A percentile compares a stretch with the other conserved stretches of the same genome.
phyloP scores from a whole-genome alignment of 2,113 vertebrate species.

The Oriolus oriolus region DNA sequence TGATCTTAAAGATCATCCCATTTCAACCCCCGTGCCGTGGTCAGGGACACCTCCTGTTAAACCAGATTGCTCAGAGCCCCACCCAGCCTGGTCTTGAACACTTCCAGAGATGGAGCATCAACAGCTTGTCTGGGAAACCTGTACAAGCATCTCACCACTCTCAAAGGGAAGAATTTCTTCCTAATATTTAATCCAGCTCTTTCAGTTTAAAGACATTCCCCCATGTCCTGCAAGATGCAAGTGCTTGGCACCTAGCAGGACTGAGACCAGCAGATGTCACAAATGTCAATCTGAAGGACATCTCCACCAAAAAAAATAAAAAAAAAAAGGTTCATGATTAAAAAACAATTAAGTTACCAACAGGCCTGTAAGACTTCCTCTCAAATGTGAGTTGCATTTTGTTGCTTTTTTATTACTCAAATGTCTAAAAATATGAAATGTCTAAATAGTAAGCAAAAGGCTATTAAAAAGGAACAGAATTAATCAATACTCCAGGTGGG shows the following conservation, averaged over 20 bases:
- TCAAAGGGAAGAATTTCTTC: neutral
- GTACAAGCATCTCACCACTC: neutral
- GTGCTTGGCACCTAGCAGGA: neutral
- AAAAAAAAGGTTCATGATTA: neutral
- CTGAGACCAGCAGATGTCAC: neutral
- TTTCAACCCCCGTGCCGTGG: neutral
- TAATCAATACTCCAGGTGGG: neutral
- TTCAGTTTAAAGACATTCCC: neutral
- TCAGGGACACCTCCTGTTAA: neutral
- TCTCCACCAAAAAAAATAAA: accelerated
- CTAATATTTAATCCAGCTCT: neutral
- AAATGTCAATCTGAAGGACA: neutral
- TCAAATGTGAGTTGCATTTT: neutral
- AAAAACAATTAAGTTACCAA: neutral
- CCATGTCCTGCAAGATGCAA: neutral
- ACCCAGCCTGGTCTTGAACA: neutral
- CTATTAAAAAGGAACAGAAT: neutral
- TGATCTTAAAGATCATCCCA: neutral
- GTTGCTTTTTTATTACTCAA: neutral
- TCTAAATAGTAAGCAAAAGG: neutral
- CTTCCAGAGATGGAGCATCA: neutral
- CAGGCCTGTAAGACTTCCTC: neutral
- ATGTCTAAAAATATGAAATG: neutral
- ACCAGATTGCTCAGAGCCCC: neutral
- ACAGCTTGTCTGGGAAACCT: neutral